Base-by-base conservation (phyloP, 2,797 vertebrate species). In the Poecile montanus region DNA sequence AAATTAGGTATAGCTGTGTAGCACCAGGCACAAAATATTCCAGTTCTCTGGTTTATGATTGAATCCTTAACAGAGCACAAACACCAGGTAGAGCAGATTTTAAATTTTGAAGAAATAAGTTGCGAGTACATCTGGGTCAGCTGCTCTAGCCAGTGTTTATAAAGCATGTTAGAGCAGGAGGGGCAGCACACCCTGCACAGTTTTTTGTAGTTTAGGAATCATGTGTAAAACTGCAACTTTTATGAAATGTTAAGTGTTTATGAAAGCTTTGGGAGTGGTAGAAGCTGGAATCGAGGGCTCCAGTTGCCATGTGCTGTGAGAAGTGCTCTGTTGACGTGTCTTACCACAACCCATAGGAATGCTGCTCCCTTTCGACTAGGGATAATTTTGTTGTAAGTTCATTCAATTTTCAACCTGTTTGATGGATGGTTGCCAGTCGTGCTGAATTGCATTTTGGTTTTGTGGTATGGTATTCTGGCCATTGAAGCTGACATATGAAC, bases 161-260 rank as follows among this genome's bases (percentile, higher is more conserved):
- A 96, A 97, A 96, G 94, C 96, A 90, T 53, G 79, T 86, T 81
- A 66, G 89, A 95, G 94, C 88, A 79, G 89, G 91, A 91, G 44
- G 77, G 84, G 76, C 38, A 38, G 19, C 13, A 42, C 42, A 40
- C 77, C 83, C 90, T 75, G 65, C 74, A 84, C n/a, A 7, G 70
- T 85, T 93, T 95, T 91, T 91, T 88, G 88, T 95, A 97, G 94
- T 92, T 96, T 86, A 82, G 89, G 93, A 96, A 96, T 96, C 94
- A 92, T 10, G 76, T 97, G 97, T 95, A 95, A 96, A 98, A 97
- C 93, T 94, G 94, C 88, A 97, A 97, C 96, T 96, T 97, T 94
- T 96, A 96, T 96, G 95, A 97, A 97, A 98, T 81, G 88, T 83
- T 75, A 96, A 96, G 97, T 97, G 97, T 98, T 98, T 98, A 97